phyloP scores from a whole-genome alignment of 2,888 invertebrate species.

The Drosophila aldrichi region DNA sequence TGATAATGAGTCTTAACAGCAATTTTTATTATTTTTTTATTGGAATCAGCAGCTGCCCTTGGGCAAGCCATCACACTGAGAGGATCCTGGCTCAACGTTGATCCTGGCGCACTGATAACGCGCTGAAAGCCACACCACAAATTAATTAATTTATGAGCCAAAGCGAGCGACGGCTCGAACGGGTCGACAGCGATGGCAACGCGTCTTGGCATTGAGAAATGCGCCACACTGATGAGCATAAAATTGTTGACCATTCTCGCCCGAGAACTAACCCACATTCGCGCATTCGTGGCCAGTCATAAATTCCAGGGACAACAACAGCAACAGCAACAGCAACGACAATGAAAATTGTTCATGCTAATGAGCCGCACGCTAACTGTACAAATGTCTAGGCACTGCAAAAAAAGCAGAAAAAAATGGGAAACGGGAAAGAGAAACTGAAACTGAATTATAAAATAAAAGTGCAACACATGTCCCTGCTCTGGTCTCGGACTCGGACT shows the following conservation, averaged over 20 bases:
- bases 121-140: slow-evolving; percentile 82
- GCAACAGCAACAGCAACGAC: slow-evolving; percentile 29
- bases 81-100: slow-evolving; percentile 42
- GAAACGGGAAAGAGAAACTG: neutral
- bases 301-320: slow-evolving; percentile 59
- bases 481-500: neutral
- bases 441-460: slow-evolving; percentile 11
- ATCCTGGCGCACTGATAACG: slow-evolving; percentile 70
- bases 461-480: slow-evolving; percentile 36
- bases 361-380: slow-evolving; percentile 78
- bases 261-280: slow-evolving; percentile 70
- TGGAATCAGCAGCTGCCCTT: slow-evolving; percentile 76
- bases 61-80: slow-evolving; percentile 47
- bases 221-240: slow-evolving; percentile 75
- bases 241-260: slow-evolving; percentile 65
- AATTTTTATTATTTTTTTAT: slow-evolving; percentile 65
- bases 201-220: slow-evolving; percentile 72
- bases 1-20: slow-evolving; percentile 83
- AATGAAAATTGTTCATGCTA: slow-evolving; percentile 74
- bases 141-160: slow-evolving; percentile 84
- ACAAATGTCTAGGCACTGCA: slow-evolving; percentile 58
- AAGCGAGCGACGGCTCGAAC: slow-evolving; percentile 18
- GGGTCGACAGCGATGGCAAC: slow-evolving; percentile 43
- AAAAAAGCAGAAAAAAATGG: neutral
- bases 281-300: slow-evolving; percentile 64